Base-by-base conservation (phyloP, 2,888 invertebrate species). In the Lasioglossum malachurum region DNA sequence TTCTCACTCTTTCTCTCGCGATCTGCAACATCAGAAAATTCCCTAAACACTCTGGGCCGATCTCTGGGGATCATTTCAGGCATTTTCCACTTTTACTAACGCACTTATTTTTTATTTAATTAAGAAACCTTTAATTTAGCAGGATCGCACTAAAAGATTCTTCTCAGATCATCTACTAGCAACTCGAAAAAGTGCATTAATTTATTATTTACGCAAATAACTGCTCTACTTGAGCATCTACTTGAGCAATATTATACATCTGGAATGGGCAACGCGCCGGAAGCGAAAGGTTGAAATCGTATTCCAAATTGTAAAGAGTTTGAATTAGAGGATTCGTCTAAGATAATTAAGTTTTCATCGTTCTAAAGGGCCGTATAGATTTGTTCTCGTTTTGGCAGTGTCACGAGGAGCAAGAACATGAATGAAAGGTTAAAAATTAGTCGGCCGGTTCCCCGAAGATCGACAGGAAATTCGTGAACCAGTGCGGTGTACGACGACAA, bases 401-500 rank as follows among this genome's bases (percentile, higher is more conserved):
- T 73, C 27, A 14, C 69, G 69, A 4, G 35, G 41, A 38, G n/a
- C 23, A 31, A 27, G 72, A 73, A 46, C 8, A 38, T 8, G 46
- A 46, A 46, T 41, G 16, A 46, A 73, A 44, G 57, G 44, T 35
- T n/a, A 60, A 72, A 74, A 81, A 73, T 60, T 60, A 79, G 79
- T 80, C 35, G 38, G 57, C 27, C 12, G 80, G 7, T 87, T 87
- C 87, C 64, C 27, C 78, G 87, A 87, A 86, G 31, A 75, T 75
- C 72, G 83, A 75, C 82, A 78, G 86, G 87, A 82, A 86, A 87
- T 72, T 75, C 60, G 77, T 75, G 78, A 82, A 88, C 86, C 23
- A n/a, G 23, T n/a, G 23, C 80, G 89, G 82, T 78, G 67, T 88
- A 77, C 83, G 86, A 87, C 91, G 88, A 87, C 86, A 80, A 83